A percentile compares a stretch with the other conserved stretches of the same genome.
phyloP scores from a whole-genome alignment of 2,888 invertebrate species.

The Nomada fabriciana region DNA sequence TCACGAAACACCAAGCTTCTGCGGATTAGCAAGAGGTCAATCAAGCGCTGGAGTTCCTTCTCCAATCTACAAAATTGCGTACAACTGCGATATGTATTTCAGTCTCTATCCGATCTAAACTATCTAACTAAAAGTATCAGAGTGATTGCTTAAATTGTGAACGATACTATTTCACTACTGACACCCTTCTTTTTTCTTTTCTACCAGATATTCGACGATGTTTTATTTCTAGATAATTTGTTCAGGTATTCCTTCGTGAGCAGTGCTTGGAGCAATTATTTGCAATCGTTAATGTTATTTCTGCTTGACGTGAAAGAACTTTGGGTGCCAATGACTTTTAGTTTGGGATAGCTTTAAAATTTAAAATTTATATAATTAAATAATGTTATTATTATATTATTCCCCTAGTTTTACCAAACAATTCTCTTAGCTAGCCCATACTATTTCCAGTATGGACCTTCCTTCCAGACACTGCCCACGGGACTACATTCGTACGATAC shows the following conservation, averaged over 20 bases:
- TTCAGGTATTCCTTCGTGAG: background rate
- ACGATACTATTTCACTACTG: background rate
- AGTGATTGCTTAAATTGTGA: background rate
- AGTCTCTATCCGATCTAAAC: background rate
- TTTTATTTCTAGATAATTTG: background rate
- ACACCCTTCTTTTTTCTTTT: too few relatives aligned
- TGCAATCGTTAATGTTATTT: too few relatives aligned
- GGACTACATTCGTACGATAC: background rate
- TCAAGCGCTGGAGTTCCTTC: constrained; percentile 79
- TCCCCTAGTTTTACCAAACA: too few relatives aligned
- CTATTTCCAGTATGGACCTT: background rate
- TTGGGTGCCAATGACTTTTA: too few relatives aligned
- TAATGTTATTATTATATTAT: too few relatives aligned
- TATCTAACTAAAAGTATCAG: background rate
- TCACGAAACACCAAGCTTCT: constrained; percentile 66
- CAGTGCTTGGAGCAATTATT: background rate
- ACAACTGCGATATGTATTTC: constrained; percentile 49
- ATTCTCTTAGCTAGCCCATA: too few relatives aligned
- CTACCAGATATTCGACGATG: background rate
- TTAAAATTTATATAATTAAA: too few relatives aligned
- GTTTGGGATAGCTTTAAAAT: too few relatives aligned
- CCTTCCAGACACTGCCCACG: background rate
- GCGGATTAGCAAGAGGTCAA: constrained; percentile 64
- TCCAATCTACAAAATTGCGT: constrained; percentile 79
- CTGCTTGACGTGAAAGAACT: too few relatives aligned